phyloP scores from a whole-genome alignment of 2,113 vertebrate genomes.

The Callospermophilus lateralis region DNA sequence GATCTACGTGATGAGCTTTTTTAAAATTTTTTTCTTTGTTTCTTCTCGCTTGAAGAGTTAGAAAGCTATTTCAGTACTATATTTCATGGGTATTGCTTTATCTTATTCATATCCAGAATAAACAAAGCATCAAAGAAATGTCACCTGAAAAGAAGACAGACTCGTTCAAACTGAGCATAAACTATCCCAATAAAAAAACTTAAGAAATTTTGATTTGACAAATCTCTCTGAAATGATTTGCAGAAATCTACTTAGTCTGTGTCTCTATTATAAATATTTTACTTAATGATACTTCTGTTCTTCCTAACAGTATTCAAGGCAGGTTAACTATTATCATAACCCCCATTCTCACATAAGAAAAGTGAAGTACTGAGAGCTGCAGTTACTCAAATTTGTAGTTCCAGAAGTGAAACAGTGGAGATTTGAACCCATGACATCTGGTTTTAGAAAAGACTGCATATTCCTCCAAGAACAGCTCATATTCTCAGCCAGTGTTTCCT shows the following conservation, averaged over 20 bases:
- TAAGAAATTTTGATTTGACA: not conserved
- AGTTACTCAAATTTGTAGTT: not conserved
- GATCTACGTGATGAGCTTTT: not conserved
- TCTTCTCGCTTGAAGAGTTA: not conserved
- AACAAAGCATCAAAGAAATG: not conserved
- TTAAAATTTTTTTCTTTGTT: not conserved
- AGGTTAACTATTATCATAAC: not conserved
- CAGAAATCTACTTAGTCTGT: not conserved
- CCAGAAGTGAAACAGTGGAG: not conserved
- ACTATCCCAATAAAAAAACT: not conserved
- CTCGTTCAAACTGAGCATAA: not conserved
- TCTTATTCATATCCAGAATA: not conserved
- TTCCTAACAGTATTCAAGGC: not conserved
- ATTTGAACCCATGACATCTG: not conserved
- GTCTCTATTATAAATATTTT: not conserved
- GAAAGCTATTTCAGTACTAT: not conserved
- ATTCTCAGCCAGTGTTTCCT: not conserved
- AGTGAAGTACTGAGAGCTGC: not conserved
- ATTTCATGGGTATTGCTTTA: not conserved
- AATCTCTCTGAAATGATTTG: not conserved
- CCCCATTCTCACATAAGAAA: not conserved
- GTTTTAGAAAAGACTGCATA: not conserved
- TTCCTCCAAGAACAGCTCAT: not conserved
- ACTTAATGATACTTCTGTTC: not conserved
- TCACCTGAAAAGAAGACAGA: not conserved